Conservation (phyloP, 2,797 vertebrate species). For the Esox masquinongy region DNA sequence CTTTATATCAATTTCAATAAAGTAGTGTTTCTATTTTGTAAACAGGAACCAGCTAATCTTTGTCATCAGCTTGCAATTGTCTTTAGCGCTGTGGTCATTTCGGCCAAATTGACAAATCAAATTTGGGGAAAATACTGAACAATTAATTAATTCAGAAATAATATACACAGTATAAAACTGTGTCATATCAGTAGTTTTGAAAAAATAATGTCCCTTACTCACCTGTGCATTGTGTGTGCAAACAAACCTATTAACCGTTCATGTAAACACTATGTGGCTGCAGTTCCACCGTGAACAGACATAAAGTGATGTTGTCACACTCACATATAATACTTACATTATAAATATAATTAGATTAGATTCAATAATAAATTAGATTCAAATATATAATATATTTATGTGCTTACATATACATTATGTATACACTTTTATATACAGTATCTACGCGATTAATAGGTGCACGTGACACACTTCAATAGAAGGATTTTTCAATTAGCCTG, state of each 20-base stretch:
- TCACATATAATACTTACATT: too few species aligned
- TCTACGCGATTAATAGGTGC: constrained; percentile 13
- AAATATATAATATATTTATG: too few species aligned
- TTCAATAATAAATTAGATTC: too few species aligned
- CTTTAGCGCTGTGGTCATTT: too few species aligned
- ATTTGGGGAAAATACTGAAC: not conserved
- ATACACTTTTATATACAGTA: not conserved
- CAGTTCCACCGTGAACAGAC: not conserved
- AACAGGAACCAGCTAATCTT: not conserved
- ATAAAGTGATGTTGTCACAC: too few species aligned
- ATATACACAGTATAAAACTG: not conserved
- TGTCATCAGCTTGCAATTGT: too few species aligned
- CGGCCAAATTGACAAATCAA: not conserved
- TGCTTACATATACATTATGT: too few species aligned
- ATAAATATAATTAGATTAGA: too few species aligned
- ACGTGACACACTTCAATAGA: constrained; percentile 42
- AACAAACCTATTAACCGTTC: not conserved
- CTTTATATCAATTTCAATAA: not conserved
- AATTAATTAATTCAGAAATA: not conserved
- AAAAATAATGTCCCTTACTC: not conserved
- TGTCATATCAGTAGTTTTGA: not conserved
- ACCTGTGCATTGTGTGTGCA: not conserved
- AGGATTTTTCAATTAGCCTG: constrained; percentile 58
- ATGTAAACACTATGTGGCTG: not conserved
- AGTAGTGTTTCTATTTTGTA: not conserved